Base-by-base conservation (phyloP, 2,888 invertebrate genomes). In the Tribolium freemani region DNA sequence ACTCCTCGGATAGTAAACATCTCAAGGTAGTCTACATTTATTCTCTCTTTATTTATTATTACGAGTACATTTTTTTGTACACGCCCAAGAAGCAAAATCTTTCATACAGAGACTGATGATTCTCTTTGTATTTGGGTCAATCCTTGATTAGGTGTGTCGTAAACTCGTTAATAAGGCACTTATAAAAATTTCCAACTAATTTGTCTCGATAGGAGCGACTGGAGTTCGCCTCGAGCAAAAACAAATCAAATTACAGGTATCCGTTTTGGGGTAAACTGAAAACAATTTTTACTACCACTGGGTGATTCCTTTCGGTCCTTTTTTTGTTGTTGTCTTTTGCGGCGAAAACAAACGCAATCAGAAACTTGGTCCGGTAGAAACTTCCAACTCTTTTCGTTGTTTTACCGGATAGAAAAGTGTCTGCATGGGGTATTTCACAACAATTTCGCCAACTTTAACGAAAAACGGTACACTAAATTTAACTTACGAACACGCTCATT, bases 291-390 rank as follows among this genome's bases (percentile, higher is more conserved):
- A 70, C 46, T 60, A 31, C 44, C 44, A 31, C 46, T 60, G 54
- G 51, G 53, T 13, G 45, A 58, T 48, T 51, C 5, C 31, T 58
- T 38, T 69, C 31, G 44, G 51, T 56, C 45, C 20, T 21, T 51
- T 56, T 56, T 64, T 67, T 56, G 53, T 64, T 76, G 77, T 77
- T 73, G 71, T 73, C 70, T 77, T 38, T 74, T 74, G 69, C 66
- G 67, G 71, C 46, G 66, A 75, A 77, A 77, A 78, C 78, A 78
- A 76, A 78, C 70, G 72, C 73, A 78, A 78, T 78, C 76, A 76
- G 71, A 71, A 78, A 76, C 74, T 76, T 64, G 54, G 75, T 69
- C 72, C 73, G 67, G 71, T 53, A 58, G 69, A 76, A 77, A 77
- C 71, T 76, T 76, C 64, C 74, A 73, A 75, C 71, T 71, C 74